A percentile compares a stretch with the other conserved stretches of the same genome.
Conservation (phyloP, 30 jellyfish, hydroid and myxozoan species). For the Hydractinia symbiolongicarpus region DNA sequence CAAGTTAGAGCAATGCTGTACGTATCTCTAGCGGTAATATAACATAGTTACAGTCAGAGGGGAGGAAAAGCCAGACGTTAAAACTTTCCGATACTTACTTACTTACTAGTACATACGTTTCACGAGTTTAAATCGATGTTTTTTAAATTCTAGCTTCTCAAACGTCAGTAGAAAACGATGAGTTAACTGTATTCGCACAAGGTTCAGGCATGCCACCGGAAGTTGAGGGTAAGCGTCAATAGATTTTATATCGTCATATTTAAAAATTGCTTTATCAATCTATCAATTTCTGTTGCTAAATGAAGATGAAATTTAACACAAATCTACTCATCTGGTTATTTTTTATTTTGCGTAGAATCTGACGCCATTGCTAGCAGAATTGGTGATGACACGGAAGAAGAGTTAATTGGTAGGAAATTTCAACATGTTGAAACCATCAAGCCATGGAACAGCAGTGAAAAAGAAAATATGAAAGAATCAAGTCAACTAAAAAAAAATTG, state of each 20-base stretch:
- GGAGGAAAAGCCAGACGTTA: no score
- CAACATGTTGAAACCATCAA: no score
- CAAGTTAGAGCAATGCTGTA: no score
- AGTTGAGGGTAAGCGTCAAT: conserved; percentile 10
- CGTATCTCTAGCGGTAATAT: no score
- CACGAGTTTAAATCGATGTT: no score
- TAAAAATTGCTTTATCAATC: not conserved
- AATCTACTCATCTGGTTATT: not conserved
- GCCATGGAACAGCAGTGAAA: no score
- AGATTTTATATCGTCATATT: not conserved
- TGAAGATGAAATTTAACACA: not conserved
- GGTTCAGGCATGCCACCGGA: conserved; percentile 32
- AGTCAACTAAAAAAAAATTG: not conserved
- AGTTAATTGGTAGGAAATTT: conserved; percentile 53
- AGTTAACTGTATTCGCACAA: conserved; percentile 32
- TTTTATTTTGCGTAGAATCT: conserved; percentile 7
- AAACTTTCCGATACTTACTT: no score
- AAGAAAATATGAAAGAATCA: no score
- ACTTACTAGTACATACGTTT: no score
- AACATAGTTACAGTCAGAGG: no score
- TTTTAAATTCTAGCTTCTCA: not conserved
- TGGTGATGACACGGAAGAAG: conserved; percentile 98
- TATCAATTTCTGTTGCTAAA: not conserved
- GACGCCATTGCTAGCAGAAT: conserved; percentile 65
- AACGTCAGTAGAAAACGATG: conserved; percentile 16